Base-by-base conservation (phyloP, 64 coral and sea anemone genomes). In the Astreopora myriophthalma region DNA sequence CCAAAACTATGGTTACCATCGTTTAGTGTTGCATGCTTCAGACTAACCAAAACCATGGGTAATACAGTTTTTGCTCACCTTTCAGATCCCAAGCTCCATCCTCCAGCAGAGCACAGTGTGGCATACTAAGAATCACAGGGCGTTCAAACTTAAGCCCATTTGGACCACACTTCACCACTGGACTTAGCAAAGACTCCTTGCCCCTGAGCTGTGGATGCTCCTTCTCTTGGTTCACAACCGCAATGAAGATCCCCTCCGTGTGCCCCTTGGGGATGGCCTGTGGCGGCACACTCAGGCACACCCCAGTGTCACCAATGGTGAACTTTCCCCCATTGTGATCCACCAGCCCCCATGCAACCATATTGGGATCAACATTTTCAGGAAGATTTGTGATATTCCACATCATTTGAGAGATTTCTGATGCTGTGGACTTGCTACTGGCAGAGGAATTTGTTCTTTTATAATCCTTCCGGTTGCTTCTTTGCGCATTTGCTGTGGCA, bases 141-240 rank as follows among this genome's bases (percentile, higher is more conserved):
- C 89, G 85, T 9, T 93, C 35, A 49, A 96, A 96, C 46, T 90
- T 86, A 29, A 96, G 69, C 4, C 95, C 95, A 42, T 86, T 91
- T 1, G 95, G 95, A 9, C 95, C 95, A 78, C 95, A 96, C 2
- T 94, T 84, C 14, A 96, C 95, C 0, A 87, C 95, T 51, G 95
- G 95, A 79, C 95, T 96, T 19, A 96, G 42, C 7, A 96, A 69
- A 6, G 95, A 87, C 71, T 96, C 75, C 39, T 48, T 75, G 65
- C 24, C 42, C 8, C 6, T 64, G 7, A 96, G 49, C 60, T 64
- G 11, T 1, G 95, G 95, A 73, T 96, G 78, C 5, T 80, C 85
- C 57, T 83, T 88, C 30, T 87, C 64, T 67, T 81, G 71, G 71
- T 94, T 87, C 80, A 96, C 80, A 0, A 96, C 55, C 10, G 85